Evolutionary conservation across 2,797 vertebrate genomes (phyloP), one percentile per base, ranked within the genome.

Genomic region (Xenops minutus): DNA sequence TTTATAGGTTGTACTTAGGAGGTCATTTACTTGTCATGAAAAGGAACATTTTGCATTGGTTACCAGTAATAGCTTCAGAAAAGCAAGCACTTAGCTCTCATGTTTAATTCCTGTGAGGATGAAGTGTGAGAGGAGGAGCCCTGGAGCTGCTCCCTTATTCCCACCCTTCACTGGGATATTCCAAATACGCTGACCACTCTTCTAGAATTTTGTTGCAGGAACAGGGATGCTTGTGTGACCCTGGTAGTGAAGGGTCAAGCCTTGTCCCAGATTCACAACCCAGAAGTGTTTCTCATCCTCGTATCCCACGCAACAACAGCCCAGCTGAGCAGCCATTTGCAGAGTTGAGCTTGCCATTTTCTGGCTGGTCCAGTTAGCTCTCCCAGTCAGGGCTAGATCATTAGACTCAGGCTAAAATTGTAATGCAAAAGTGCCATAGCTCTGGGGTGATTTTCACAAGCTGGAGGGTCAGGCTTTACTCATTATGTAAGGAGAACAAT

Each of bases 1-100:
- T 96, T 97, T 96, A 94, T 84, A 75, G 85, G 91, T 90, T 96
- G 93, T 95, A 93, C 88, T 96, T 95, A 94, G 91, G 66, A 88
- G 95, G 88, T 96, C 95, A 92, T 94, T 94, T 91, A 63, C 92
- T 96, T 93, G 95, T 92, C 92, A 79, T 76, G 95, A 94, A 96
- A 96, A 90, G 91, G 93, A 85, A 91, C 79, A 67, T 93, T 96
- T 94, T 95, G 82, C 89, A 75, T 86, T 88, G 89, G 88, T 83
- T 94, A 79, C 91, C 92, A 94, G 55, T 96, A 93, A 96, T 84
- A 91, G 91, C 82, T 89, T 91, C 82, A 94, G 76, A 93, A 92
- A 89, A 95, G 82, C 4, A 52, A 94, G 82, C 92, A 81, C 89
- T 95, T 96, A 91, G 43, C 76, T 92, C 84, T 95, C 72, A 44